phyloP scores from a whole-genome alignment of 2,113 vertebrate genomes.

The Illadopsis cleaveri region DNA sequence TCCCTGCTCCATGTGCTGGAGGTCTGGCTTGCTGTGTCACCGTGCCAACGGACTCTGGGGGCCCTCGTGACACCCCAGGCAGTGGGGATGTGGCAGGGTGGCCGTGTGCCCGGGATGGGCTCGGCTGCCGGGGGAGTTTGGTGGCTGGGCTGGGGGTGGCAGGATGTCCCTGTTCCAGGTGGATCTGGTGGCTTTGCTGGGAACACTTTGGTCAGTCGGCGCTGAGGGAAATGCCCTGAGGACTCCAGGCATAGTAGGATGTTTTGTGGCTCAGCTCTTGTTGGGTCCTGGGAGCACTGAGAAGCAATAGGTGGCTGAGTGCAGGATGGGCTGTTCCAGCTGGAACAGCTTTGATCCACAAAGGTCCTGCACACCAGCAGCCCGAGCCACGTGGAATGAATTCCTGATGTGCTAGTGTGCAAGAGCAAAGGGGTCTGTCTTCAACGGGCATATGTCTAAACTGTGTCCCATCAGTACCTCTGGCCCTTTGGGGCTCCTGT shows the following conservation, averaged over 20 bases:
- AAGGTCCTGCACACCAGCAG: neutral
- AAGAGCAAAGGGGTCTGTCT: neutral
- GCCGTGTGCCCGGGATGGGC: neutral
- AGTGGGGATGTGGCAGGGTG: neutral
- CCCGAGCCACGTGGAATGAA: neutral
- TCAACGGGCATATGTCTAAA: neutral
- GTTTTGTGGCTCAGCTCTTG: neutral
- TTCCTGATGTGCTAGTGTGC: no score
- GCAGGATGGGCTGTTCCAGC: neutral
- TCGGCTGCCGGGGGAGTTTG: neutral
- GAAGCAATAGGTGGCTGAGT: fast-evolving
- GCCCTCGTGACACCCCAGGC: fast-evolving
- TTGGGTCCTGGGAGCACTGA: neutral
- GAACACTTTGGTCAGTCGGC: fast-evolving
- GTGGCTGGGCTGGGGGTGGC: neutral
- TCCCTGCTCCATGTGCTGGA: no score
- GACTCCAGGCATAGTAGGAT: fast-evolving
- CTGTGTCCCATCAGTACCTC: neutral
- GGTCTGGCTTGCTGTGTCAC: fast-evolving
- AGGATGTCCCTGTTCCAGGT: neutral
- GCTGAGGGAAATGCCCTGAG: neutral
- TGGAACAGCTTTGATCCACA: fast-evolving
- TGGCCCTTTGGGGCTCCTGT: neutral
- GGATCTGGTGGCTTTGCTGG: neutral
- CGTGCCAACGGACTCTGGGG: no score